These are phyloP conservation scores for Lasioglossum malachurum DNA, from an alignment of 2,888 invertebrate genomes.

Conservation along the genomic window DNA sequence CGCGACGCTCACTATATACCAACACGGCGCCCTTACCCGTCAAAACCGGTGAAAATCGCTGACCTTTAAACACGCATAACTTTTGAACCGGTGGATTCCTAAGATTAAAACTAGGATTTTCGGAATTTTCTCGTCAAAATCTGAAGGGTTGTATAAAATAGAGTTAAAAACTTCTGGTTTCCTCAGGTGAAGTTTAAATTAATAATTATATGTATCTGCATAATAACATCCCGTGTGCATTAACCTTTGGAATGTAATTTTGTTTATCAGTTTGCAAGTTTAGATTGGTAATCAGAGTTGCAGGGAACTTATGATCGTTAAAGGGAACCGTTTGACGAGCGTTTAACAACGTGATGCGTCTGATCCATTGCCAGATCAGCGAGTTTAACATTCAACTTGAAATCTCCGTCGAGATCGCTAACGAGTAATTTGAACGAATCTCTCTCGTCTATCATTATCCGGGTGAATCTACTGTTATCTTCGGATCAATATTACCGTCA, in stretches of 20 bases:
- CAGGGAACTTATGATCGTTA: not conserved
- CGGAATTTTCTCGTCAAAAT: too few species aligned
- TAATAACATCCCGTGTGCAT: not conserved
- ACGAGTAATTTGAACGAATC: constrained; percentile 6
- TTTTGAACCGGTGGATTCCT: too few species aligned
- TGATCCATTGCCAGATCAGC: constrained; percentile 3
- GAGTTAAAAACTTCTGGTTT: too few species aligned
- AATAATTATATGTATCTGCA: too few species aligned
- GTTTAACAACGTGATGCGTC: not conserved
- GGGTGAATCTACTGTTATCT: not conserved
- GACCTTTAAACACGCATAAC: too few species aligned
- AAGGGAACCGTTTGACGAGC: not conserved
- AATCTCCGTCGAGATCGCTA: not conserved
- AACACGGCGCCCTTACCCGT: too few species aligned
- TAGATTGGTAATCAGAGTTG: not conserved
- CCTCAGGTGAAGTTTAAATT: too few species aligned
- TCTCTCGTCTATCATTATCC: not conserved
- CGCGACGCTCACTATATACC: too few species aligned
- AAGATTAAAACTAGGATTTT: too few species aligned
- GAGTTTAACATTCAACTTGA: constrained; percentile 10
- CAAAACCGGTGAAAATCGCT: too few species aligned
- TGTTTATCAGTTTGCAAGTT: not conserved
- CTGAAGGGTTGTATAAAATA: too few species aligned
- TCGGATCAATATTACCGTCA: not conserved
- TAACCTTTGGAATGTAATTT: not conserved